Conservation (phyloP, 2,888 invertebrate genomes). For the Ennomos quercinarius region DNA sequence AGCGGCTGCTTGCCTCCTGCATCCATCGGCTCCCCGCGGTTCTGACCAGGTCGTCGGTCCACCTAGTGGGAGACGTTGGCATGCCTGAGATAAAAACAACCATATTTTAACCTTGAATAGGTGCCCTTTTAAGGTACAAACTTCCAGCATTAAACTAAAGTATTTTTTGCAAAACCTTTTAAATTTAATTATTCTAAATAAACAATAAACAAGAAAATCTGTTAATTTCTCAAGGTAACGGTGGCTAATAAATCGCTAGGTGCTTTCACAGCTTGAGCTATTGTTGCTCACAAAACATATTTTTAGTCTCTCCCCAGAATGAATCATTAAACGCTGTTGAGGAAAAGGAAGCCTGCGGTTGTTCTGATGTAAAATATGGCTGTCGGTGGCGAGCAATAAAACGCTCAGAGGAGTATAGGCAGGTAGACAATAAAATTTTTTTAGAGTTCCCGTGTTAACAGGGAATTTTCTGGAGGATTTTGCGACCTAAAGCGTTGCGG, state of each 20-base stretch:
- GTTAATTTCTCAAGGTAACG: constrained; percentile 39
- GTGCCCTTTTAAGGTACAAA: no score
- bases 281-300: constrained; percentile 55
- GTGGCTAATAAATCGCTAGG: constrained; percentile 43
- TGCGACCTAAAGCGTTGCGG: no score
- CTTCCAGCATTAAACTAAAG: no score
- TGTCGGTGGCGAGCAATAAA: constrained; percentile 34
- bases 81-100: no score
- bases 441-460: not conserved
- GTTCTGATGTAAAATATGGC: constrained; percentile 42
- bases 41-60: no score
- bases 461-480: no score
- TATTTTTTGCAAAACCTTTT: constrained; percentile 10
- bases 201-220: constrained; percentile 38
- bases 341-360: constrained; percentile 40
- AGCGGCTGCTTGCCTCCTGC: no score
- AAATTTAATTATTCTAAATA: constrained; percentile 28
- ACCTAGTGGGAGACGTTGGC: no score
- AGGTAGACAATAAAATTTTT: constrained; percentile 8
- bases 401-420: constrained; percentile 20
- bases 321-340: constrained; percentile 51
- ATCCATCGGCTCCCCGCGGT: no score
- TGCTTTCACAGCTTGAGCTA: constrained; percentile 44
- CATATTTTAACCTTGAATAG: no score
- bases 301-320: constrained; percentile 57